Evolutionary conservation across 2,888 invertebrate species (phyloP), one percentile per base, ranked within the genome.

Genomic region (Dascillus cervinus): DNA sequence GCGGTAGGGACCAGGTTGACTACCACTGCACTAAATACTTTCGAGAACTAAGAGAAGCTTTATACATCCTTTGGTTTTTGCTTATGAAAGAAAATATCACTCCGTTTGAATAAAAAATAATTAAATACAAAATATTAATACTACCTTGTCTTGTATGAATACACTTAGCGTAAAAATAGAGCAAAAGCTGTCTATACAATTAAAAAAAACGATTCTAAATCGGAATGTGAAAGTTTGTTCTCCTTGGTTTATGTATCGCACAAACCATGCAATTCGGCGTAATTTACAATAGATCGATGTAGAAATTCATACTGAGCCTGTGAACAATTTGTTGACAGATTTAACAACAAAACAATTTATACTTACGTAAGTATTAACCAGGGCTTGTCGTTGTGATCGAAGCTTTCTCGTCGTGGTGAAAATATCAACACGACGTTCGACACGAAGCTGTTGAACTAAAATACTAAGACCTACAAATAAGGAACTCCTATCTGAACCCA

Each of bases 271-370:
- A 89, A 75, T 64, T 89, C 88, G 44, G 86, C 82, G 62, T 89
- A 89, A 70, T 88, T 88, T 47, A 87, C 75, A 65, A 90, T 84
- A 63, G 88, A 89, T 70, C 89, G 83, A 71, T 91, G 86, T 54
- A 91, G 74, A 70, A 90, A 90, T 74, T 90, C 89, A 68, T 90
- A 91, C 70, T 90, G 90, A 65, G 84, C 79, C 89, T 90, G 71
- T 14, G 72, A 72, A 23, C 34, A 27, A 46, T 39, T 10, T 29
- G 4, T 15, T 11, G 10, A 15, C 11, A 20, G 6, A 12, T 9
- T 11, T 19, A 13, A 20, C 11, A 58, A 17, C 21, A 17, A 22
- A 20, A 26, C 21, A 26, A 11, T 14, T 4, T 24, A 30, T 42
- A 75, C 82, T 75, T 67, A 87, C 86, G 64, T 81, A 80, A 44